Evolutionary conservation across 1,140 invertebrate genomes (phyloP), one percentile per base, ranked within the genome.

Genomic region (Drosophila melanica): DNA sequence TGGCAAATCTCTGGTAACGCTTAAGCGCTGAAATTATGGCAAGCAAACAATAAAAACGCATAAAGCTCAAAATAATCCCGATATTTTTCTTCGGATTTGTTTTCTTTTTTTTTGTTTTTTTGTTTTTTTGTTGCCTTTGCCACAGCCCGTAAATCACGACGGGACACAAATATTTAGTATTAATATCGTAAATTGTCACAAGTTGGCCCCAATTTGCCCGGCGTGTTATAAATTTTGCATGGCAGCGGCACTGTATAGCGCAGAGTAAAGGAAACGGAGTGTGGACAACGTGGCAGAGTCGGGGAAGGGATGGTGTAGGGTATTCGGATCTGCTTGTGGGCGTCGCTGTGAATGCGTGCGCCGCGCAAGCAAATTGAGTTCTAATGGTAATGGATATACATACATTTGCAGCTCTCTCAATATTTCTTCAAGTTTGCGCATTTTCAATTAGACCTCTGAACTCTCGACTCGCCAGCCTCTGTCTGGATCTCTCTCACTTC

Each of bases 391-490:
- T 74, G 65, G 33, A 60, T 62, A 39, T 60, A 60, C 58, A 68
- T 48, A 58, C 51, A 33, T 20, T 70, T 62, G 27, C 42, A 35
- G 42, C 57, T 63, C 82, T 86, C 82, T 81, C 82, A 86, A 86
- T 86, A 86, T 82, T 87, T 73, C 64, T 87, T 82, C 77, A 86
- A 86, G 82, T 86, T 86, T 63, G 81, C 89, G 86, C 78, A 90
- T 90, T 90, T 90, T 90, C 86, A 90, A 90, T 90, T 90, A 90
- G 86, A 90, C 86, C 86, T 90, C 86, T 90, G 86, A 90, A 86
- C 86, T 79, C 76, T 48, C 59, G 30, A 68, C 62, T 75, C 50
- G 51, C 45, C 51, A 51, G 63, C 39, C 45, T 51, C 55, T 33
- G 75, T 59, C 39, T n/a, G 20, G 20, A 45, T 23, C 42, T 37